Evolutionary conservation across 2,888 invertebrate genomes (phyloP), one percentile per base, ranked within the genome.

Genomic region (Chymomyza caudatula): DNA sequence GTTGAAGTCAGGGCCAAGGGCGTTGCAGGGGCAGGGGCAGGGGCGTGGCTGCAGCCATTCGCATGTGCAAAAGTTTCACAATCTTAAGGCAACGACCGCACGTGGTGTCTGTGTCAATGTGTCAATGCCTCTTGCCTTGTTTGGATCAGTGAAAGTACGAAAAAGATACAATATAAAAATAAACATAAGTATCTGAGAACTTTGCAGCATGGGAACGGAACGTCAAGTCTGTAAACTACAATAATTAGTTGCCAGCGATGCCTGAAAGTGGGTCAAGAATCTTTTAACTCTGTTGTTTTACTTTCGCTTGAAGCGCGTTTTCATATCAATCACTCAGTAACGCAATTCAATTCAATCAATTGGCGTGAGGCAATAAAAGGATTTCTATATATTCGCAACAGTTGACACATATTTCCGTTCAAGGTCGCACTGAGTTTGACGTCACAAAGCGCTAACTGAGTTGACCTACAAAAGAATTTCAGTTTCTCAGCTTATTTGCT

Each of bases 321-420:
- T 56, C 25, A 69, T 60, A 60, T 49, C 49, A 69, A 56, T 65
- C 47, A 20, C 49, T 52, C 23, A 55, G 51, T 61, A 60, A 55
- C 58, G 53, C 47, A 75, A 52, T 83, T 79, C 71, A 67, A 76
- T 67, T 82, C 55, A 83, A 79, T 83, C 71, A 79, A 78, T 71
- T 70, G 13, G 4, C 22, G 4, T 0, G 55, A 20, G 53, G 49
- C 77, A 77, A 79, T 77, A 70, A 78, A 83, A 78, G 80, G 80
- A 77, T 61, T 29, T 57, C 37, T 51, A n/a, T n/a, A n/a, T n/a
- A n/a, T n/a, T n/a, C n/a, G n/a, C n/a, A n/a, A n/a, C 15, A 15
- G 6, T 60, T 65, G 60, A 60, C 71, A 57, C 54, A 70, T 60
- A 70, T 64, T 64, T 69, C 47, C 51, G 59, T 54, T 54, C n/a